These are phyloP conservation scores for Drosophila diplacantha DNA, from an alignment of 2,888 invertebrate genomes.

Conservation along the genomic window DNA sequence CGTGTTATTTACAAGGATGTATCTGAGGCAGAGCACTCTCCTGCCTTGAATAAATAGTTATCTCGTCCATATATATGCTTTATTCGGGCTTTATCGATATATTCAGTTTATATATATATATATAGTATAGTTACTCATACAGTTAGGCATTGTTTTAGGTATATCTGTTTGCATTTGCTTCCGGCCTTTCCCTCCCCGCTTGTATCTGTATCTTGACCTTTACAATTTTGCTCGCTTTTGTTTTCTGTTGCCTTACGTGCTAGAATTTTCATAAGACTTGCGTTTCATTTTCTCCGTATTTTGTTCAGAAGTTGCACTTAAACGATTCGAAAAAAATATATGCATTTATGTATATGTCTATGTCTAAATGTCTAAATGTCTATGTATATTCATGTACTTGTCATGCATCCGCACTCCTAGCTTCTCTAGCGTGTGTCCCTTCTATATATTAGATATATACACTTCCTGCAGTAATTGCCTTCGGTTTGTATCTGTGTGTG, in stretches of 20 bases:
- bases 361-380: background rate
- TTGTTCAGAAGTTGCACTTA: conserved; percentile 58
- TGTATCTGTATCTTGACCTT: conserved; percentile 38
- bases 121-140: conserved; percentile 29
- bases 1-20: conserved; percentile 30
- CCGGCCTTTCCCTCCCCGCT: conserved; percentile 3
- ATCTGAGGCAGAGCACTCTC: background rate
- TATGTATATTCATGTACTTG: conserved; percentile 12
- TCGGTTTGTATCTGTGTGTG: conserved; percentile 14
- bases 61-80: conserved; percentile 23
- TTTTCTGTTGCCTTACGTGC: conserved; percentile 70
- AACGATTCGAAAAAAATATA: conserved; percentile 62
- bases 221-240: conserved; percentile 36
- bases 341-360: conserved; percentile 28
- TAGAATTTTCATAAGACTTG: conserved; percentile 78
- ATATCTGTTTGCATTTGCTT: conserved; percentile 23
- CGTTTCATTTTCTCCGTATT: conserved; percentile 76
- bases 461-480: conserved; percentile 31
- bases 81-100: conserved; percentile 25
- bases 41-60: conserved; percentile 54
- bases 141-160: conserved; percentile 38
- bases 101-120: conserved; percentile 9
- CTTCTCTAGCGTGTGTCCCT: conserved; percentile 21
- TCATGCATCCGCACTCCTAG: conserved; percentile 9
- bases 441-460: conserved; percentile 16